Percentiles rank a stretch among this genome's conserved stretches.
Evolutionary conservation across 2,888 invertebrate species (phyloP).

Genomic region (Desoria tigrina): DNA sequence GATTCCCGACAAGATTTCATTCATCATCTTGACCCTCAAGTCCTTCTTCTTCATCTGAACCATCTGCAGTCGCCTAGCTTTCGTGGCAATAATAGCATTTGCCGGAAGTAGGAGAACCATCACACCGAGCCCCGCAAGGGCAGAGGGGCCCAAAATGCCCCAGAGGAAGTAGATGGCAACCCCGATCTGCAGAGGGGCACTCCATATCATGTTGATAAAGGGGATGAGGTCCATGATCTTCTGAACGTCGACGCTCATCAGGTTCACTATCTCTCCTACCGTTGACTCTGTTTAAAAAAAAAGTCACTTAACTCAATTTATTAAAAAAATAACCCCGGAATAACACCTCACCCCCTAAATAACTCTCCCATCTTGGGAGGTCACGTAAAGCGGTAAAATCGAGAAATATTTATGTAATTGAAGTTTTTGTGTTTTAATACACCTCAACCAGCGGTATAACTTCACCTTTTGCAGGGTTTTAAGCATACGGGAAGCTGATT

Average conservation of each 20-base stretch:
- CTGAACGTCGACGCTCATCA: conserved; percentile 87
- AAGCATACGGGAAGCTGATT: background rate
- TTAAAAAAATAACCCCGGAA: no score
- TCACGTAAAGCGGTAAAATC: no score
- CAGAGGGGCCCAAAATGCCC: conserved; percentile 59
- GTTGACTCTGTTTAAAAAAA: conserved; percentile 61
- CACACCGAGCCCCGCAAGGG: conserved; percentile 62
- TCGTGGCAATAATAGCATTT: conserved; percentile 59
- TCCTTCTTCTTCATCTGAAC: conserved; percentile 63
- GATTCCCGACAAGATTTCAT: conserved; percentile 61
- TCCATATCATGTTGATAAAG: conserved; percentile 61
- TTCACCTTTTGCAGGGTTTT: background rate
- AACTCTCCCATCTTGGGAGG: no score
- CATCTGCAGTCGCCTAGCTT: conserved; percentile 59
- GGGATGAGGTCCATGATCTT: conserved; percentile 56
- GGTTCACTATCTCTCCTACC: conserved; percentile 86
- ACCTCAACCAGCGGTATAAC: no score
- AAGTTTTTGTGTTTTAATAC: no score
- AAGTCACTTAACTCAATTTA: no score
- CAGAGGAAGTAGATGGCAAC: conserved; percentile 62
- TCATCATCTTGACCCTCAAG: conserved; percentile 63
- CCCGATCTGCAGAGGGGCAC: conserved; percentile 57
- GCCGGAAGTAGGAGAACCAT: conserved; percentile 62
- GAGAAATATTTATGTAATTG: no score
- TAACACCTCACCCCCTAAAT: no score